These are phyloP conservation scores for Zaprionus davidi DNA, from an alignment of 1,140 invertebrate species.

Conservation along the genomic window DNA sequence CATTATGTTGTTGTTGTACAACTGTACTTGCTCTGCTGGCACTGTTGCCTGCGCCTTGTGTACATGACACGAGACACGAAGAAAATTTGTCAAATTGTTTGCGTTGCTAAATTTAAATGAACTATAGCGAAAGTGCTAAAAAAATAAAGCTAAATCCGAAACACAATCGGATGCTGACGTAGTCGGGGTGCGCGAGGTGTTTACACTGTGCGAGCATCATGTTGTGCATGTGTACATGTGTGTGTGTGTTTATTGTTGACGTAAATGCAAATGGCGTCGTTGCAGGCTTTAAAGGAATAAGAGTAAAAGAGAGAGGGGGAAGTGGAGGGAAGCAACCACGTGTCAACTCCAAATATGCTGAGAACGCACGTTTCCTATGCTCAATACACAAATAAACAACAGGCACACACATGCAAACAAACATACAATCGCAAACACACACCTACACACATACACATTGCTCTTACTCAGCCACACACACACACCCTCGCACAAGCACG, in stretches of 20 bases:
- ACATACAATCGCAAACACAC: slow-evolving; percentile 4
- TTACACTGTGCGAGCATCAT: slow-evolving; percentile 9
- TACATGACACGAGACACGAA: slow-evolving; percentile 28
- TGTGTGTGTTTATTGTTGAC: slow-evolving; percentile 36
- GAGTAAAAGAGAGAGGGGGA: background rate
- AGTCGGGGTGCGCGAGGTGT: slow-evolving; percentile 10
- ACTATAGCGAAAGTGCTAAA: slow-evolving; percentile 47
- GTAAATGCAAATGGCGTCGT: slow-evolving; percentile 50
- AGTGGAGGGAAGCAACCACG: slow-evolving; percentile 29
- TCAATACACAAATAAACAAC: slow-evolving; percentile 19
- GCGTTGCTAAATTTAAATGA: slow-evolving; percentile 72
- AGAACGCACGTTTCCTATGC: slow-evolving; percentile 56
- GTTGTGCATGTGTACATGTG: slow-evolving; percentile 6
- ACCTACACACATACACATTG: background rate
- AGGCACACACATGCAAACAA: slow-evolving; percentile 13
- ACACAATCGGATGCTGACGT: slow-evolving; percentile 37
- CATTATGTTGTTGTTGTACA: slow-evolving; percentile 52
- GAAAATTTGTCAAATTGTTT: slow-evolving; percentile 69
- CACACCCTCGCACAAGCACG: slow-evolving; percentile 8
- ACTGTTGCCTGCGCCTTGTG: slow-evolving; percentile 11
- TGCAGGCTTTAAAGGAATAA: slow-evolving; percentile 22
- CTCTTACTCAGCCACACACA: too few relatives aligned
- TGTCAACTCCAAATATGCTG: slow-evolving; percentile 42
- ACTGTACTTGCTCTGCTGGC: slow-evolving; percentile 55
- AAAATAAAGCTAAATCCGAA: slow-evolving; percentile 27